Conservation (phyloP, 2,113 vertebrate genomes). For the Gambusia holbrooki region DNA sequence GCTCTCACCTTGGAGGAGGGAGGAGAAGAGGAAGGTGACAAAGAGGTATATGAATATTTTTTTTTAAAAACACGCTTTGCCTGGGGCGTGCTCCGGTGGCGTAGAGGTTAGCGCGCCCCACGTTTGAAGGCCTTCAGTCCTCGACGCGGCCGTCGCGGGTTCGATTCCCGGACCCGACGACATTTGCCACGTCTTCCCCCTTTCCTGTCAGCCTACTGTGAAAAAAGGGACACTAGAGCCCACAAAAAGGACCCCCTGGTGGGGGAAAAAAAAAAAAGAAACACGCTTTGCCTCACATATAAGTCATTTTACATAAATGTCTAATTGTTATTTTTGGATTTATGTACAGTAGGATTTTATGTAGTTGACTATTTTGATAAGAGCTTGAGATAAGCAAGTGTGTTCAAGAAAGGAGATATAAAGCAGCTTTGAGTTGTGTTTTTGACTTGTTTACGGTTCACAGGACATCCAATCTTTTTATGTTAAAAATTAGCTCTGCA, state of each 20-base stretch:
- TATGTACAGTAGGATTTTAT: not conserved
- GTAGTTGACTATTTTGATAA: not conserved
- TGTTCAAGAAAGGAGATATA: not conserved
- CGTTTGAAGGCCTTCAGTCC: too few relatives aligned
- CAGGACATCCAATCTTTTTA: too few relatives aligned
- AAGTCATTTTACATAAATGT: not conserved
- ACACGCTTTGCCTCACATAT: not conserved
- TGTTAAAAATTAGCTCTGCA: too few relatives aligned
- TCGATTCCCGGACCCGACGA: too few relatives aligned
- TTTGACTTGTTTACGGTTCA: not conserved
- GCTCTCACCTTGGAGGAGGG: constrained; percentile 95
- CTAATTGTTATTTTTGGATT: not conserved
- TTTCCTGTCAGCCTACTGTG: too few relatives aligned
- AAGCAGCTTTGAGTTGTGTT: not conserved
- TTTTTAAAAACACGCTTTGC: not conserved
- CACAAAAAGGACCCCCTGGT: too few relatives aligned
- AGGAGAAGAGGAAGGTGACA: constrained; percentile 90
- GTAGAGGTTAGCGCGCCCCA: too few relatives aligned
- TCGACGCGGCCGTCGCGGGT: too few relatives aligned
- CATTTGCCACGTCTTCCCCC: too few relatives aligned
- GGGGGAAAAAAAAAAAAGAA: too few relatives aligned
- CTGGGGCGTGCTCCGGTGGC: too few relatives aligned
- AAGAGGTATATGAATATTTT: constrained; percentile 83
- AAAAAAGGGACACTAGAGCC: too few relatives aligned
- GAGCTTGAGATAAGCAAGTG: not conserved